Base-by-base conservation (phyloP, 2,888 invertebrate species). In the Drosophila mayaguana region DNA sequence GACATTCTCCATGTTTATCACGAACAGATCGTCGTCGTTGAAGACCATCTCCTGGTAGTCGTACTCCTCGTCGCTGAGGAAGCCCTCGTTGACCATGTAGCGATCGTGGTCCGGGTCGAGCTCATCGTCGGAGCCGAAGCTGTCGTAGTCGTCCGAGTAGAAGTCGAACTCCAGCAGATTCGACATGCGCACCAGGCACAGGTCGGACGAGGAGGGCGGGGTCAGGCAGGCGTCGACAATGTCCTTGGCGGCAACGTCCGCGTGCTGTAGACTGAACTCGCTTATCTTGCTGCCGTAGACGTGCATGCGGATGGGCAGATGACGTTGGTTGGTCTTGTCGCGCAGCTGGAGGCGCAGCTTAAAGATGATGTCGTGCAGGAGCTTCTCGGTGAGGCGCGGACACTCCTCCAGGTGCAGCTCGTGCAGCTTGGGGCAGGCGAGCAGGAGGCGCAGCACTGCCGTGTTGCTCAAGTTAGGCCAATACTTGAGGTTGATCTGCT, bases 121-220 rank as follows among this genome's bases (percentile, higher is more conserved):
- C n/a, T 76, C 75, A 6, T 76, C 78, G 1, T 78, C 78, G 2
- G 68, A 78, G 18, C 45, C 63, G 38, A 63, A 76, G 12, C 46
- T 68, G 11, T 73, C 68, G 18, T 43, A 55, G 5, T 64, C 57
- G 9, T 68, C 54, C 4, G 53, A 20, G 22, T 42, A 38, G 28
- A 63, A 63, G 18, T 72, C 73, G n/a, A 72, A 61, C 2, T 67
- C 73, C 14, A 63, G 32, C 2, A 61, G 34, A 45, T 57, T 48
- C 1, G 63, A 20, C 45, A 46, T 45, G 38, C 51, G 38, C 3
- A 67, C 25, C 42, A 59, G 28, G 28, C 55, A 63, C 11, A 78
- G 28, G 18, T 75, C 78, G 0, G 61, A 78, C 0, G 59, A 28
- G 0, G 60, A 3, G 0, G 69, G 75, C 9, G 75, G 79, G 0